Conservation (phyloP, 2,797 vertebrate genomes). For the Podarcis siculus region DNA sequence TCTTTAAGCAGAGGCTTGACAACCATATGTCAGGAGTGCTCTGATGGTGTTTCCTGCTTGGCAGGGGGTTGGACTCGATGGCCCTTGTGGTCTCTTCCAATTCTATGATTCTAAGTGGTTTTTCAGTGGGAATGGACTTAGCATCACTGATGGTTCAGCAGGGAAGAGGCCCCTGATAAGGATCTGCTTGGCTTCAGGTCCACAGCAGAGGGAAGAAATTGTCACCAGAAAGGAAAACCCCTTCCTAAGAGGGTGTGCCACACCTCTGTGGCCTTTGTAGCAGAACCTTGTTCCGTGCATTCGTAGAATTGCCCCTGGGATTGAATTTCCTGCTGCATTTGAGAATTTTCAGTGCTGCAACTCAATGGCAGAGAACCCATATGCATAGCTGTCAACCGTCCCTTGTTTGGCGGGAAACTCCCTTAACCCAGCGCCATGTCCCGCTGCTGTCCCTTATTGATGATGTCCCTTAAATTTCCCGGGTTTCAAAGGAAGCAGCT, state of each 20-base stretch:
- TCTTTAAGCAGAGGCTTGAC: no score
- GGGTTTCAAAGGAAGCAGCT: no score
- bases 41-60: no score
- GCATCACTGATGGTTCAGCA: not conserved
- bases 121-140: slow-evolving; percentile 1
- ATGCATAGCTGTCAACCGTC: no score
- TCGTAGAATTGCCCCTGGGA: not conserved
- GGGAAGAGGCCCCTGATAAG: slow-evolving; percentile 15
- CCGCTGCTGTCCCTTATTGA: no score
- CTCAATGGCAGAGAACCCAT: not conserved
- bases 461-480: no score
- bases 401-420: no score
- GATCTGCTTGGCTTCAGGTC: not conserved
- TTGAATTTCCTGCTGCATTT: not conserved
- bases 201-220: slow-evolving; percentile 17
- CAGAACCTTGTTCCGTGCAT: not conserved
- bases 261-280: not conserved
- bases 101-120: no score
- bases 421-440: no score
- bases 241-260: not conserved
- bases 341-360: not conserved
- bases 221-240: not conserved
- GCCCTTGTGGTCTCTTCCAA: no score
- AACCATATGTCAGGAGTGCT: no score
- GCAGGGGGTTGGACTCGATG: no score